Evolutionary conservation across 2,797 vertebrate genomes (phyloP).

Genomic region (Cichlasoma orientale): DNA sequence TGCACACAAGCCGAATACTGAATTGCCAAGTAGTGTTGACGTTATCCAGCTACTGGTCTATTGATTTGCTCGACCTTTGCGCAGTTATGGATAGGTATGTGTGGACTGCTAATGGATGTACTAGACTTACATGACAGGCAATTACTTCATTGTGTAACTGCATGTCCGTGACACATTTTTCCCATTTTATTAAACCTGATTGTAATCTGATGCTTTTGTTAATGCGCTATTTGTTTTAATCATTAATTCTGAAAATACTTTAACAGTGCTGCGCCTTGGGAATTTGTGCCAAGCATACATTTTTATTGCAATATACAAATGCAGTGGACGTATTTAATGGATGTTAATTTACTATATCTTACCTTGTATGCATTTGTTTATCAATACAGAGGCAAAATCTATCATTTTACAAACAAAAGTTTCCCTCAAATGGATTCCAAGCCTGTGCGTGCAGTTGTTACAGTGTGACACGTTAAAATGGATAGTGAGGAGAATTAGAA

Average conservation of each 20-base stretch:
- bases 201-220: slow-evolving; percentile 4
- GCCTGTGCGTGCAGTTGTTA: neutral
- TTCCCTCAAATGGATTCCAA: neutral
- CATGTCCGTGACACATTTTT: slow-evolving; percentile 2
- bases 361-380: no score
- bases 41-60: slow-evolving; percentile 51
- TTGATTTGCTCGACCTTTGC: slow-evolving; percentile 73
- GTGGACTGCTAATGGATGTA: slow-evolving; percentile 61
- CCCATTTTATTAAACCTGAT: slow-evolving; percentile 4
- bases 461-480: neutral
- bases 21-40: slow-evolving; percentile 50
- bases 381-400: neutral
- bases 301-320: no score
- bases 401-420: neutral
- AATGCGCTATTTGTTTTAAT: neutral
- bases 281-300: neutral
- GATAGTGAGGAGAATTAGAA: slow-evolving; percentile 1
- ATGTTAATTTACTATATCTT: no score
- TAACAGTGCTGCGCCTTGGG: neutral
- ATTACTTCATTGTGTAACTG: slow-evolving; percentile 34
- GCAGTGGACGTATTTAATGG: no score
- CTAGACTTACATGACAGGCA: slow-evolving; percentile 42
- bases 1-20: slow-evolving; percentile 43
- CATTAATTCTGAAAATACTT: neutral
- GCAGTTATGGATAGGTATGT: slow-evolving; percentile 36